Conservation (phyloP, 35 echinoderm and acorn worm genomes). For the Heliocidaris erythrogramma region DNA sequence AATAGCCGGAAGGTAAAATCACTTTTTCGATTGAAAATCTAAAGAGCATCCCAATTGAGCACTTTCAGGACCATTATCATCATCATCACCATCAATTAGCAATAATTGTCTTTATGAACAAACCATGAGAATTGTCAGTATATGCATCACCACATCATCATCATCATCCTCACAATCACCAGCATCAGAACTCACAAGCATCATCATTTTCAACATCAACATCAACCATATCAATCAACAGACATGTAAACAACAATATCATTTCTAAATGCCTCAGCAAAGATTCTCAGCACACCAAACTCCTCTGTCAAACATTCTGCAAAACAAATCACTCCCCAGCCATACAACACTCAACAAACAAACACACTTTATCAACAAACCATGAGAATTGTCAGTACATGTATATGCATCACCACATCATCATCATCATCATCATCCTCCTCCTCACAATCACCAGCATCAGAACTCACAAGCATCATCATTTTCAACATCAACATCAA, state of each 20-base stretch:
- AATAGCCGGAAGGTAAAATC: background rate
- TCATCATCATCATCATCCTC: too few relatives aligned
- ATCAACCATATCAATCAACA: slow-evolving; percentile 1
- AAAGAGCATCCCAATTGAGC: too few relatives aligned
- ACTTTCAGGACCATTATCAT: too few relatives aligned
- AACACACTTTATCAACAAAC: too few relatives aligned
- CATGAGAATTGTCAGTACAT: too few relatives aligned
- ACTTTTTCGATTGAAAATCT: background rate
- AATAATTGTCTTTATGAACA: too few relatives aligned
- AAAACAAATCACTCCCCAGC: background rate
- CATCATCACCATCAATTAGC: too few relatives aligned
- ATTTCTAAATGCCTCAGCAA: background rate
- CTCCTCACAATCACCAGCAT: background rate
- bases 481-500: background rate
- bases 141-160: too few relatives aligned
- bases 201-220: background rate
- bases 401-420: too few relatives aligned
- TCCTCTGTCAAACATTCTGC: background rate
- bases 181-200: background rate
- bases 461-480: background rate
- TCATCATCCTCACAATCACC: background rate
- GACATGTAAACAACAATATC: background rate
- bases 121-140: too few relatives aligned
- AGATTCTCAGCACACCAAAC: background rate
- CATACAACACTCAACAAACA: slow-evolving; percentile 1